Evolutionary conservation across 2,888 invertebrate species (phyloP), one percentile per base, ranked within the genome.

Genomic region (Poecilus cupreus): DNA sequence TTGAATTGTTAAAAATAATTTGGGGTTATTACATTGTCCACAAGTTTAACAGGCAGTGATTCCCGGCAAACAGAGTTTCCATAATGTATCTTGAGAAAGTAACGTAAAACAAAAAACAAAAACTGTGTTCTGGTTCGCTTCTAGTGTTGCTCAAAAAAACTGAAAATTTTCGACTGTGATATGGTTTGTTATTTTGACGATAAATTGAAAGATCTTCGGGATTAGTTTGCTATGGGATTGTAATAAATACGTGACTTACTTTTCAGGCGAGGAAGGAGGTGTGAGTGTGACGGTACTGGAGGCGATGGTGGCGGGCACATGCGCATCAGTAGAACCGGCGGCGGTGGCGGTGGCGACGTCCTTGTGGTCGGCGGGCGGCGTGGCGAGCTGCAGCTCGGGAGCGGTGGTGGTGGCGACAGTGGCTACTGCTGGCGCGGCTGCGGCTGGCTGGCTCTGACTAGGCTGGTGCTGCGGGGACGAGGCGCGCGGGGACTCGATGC

Each of bases 251-350:
- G 16, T 20, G 68, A 89, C 90, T 89, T 90, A 92, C 91, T 91
- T 91, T 89, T 92, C 92, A 85, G 92, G 92, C 87, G 93, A 92
- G 89, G 90, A 90, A 86, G 91, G 92, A 86, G 92, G 92, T 86
- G 92, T 92, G 83, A 90, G 87, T 82, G 88, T 88, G 86, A 91
- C 90, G 84, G 90, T 89, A 87, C 90, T 88, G 85, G 90, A 88
- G 85, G 84, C 87, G 11, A 32, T 13, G 10, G 87, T 88, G 86
- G 85, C 87, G 16, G 85, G 13, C 16, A 37, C 37, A 39, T 86
- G 86, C 54, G 84, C 84, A 87, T 89, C 87, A 87, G 89, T 86
- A 82, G 85, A 85, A 26, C 86, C 86, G 54, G 85, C 84, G 13
- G 85, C 84, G 85, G 83, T 87, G 85, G 84, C 87, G 87, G 84